Evolutionary conservation across 2,888 invertebrate genomes (phyloP).

Genomic region (Hipparchia sbordonii): DNA sequence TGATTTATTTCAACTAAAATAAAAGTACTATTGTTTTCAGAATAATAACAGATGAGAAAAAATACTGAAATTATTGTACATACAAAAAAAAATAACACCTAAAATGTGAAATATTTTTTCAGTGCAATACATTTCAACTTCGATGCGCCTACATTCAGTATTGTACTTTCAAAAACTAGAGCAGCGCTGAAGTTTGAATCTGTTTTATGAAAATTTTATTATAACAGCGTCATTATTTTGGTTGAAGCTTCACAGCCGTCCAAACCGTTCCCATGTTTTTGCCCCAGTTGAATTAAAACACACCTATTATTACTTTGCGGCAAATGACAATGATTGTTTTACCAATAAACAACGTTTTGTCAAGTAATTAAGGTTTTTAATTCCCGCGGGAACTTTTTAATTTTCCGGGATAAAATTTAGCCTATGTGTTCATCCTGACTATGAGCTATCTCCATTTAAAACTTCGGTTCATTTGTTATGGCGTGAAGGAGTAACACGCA

Average conservation of each 20-base stretch:
- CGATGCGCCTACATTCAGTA: slow-evolving; percentile 9
- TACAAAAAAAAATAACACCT: background rate
- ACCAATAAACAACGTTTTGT: background rate
- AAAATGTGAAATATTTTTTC: slow-evolving; percentile 9
- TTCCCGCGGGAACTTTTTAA: no score
- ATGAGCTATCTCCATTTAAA: no score
- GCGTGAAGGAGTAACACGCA: no score
- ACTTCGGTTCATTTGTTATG: no score
- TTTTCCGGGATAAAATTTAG: no score
- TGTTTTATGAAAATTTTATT: slow-evolving; percentile 15
- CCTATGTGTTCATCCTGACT: no score
- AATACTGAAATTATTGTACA: background rate
- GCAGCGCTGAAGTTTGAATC: background rate
- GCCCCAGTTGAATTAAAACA: slow-evolving; percentile 13
- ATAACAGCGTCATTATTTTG: slow-evolving; percentile 20
- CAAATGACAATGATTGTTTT: background rate
- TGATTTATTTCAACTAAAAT: background rate
- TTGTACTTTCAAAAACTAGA: slow-evolving; percentile 17
- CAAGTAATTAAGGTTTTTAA: background rate
- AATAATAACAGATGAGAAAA: background rate
- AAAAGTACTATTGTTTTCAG: background rate
- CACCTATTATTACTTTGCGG: background rate
- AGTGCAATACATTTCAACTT: slow-evolving; percentile 1
- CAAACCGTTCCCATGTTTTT: background rate
- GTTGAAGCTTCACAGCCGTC: slow-evolving; percentile 6